These are phyloP conservation scores for Desoria tigrina DNA, from an alignment of 2,888 invertebrate genomes.

Conservation along the genomic window DNA sequence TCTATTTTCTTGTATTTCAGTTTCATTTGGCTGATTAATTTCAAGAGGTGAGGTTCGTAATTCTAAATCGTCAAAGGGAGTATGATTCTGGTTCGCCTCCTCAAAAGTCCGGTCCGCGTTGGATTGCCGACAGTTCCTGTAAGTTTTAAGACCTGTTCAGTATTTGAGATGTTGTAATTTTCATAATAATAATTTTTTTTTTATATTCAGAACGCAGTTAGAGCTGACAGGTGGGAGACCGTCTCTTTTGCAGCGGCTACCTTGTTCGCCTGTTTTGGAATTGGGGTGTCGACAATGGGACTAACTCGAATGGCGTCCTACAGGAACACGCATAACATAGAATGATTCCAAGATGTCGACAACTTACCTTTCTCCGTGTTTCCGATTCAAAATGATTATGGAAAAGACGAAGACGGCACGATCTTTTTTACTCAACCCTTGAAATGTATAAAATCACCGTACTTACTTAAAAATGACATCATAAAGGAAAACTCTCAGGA, in stretches of 20 bases:
- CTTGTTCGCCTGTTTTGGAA: constrained; percentile 48
- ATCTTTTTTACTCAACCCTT: neutral
- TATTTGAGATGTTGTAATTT: neutral
- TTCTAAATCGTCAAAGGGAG: constrained; percentile 23
- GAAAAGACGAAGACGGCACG: too few species aligned
- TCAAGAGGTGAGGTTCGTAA: neutral
- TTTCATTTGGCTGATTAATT: neutral
- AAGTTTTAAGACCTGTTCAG: constrained; percentile 6
- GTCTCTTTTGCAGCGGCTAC: constrained; percentile 46
- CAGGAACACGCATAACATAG: constrained; percentile 36
- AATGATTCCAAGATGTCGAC: constrained; percentile 13
- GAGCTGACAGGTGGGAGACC: constrained; percentile 43
- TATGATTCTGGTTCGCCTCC: constrained; percentile 50
- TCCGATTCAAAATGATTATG: too few species aligned
- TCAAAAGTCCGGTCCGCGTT: constrained; percentile 44
- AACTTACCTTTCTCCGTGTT: too few species aligned
- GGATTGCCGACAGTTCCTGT: constrained; percentile 42
- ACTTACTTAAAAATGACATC: neutral
- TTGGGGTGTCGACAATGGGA: constrained; percentile 49
- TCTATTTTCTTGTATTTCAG: constrained; percentile 4
- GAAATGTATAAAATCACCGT: neutral
- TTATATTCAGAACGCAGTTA: constrained; percentile 31
- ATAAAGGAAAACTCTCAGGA: too few species aligned
- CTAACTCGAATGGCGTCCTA: constrained; percentile 37
- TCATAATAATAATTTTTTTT: neutral